Base-by-base conservation (phyloP, 2,888 invertebrate genomes). In the Orthonychiurus folsomi region DNA sequence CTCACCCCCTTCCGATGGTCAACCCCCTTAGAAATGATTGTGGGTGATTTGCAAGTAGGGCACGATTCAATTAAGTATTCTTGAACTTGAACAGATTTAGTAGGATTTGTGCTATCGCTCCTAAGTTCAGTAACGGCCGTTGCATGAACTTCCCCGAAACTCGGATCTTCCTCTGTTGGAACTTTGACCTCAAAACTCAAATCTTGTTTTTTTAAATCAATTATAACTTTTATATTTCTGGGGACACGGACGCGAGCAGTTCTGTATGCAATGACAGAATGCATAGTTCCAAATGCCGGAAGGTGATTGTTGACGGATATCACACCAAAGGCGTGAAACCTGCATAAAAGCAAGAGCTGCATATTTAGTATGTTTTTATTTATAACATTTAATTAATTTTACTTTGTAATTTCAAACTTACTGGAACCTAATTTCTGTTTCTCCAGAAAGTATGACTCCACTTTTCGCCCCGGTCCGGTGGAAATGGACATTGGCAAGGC, bases 1-100 rank as follows among this genome's bases (percentile, higher is more conserved):
- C 63, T 63, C 53, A 62, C 56, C 20, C 48, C 58, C 56, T 65
- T 64, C 62, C 70, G 70, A 67, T 59, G 64, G 50, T 68, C 63
- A 20, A 67, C 66, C 61, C 73, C 73, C 65, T 69, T 70, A 62
- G 68, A 66, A 58, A 73, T 70, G 28, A 65, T 52, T 21, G 68
- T 64, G 47, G 58, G 15, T 12, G 61, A 50, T 50, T 70, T 62
- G 66, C 71, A 71, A 3, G 52, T 55, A 61, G 68, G 64, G 69
- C 72, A 73, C 21, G 72, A 66, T 26, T 67, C 65, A 55, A 69
- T 64, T 28, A 73, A 62, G 21, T 69, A 59, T 2, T 52, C 62
- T 24, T 65, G 62, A 50, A 63, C 66, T 48, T 69, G 62, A 50
- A 66, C 63, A 53, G 66, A 67, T 54, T 69, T 66, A 56, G 69